Base-by-base conservation (phyloP, 2,113 vertebrate genomes). In the Nansenia antarctica region DNA sequence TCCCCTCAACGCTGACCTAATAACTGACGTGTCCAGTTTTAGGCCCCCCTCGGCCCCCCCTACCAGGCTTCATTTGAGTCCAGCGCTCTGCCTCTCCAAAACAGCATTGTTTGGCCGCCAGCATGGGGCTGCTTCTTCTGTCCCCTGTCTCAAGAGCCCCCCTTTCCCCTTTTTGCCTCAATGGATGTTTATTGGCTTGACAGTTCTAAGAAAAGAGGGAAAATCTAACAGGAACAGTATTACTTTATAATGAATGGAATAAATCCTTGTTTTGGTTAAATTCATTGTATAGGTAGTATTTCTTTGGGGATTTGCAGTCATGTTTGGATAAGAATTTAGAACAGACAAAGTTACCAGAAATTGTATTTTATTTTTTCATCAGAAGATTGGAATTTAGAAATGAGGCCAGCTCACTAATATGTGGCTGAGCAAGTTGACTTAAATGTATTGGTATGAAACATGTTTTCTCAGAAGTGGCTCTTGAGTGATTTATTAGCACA, bases 21-120 rank as follows among this genome's bases (percentile, higher is more conserved):
- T 92, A 90, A 91, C 86, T 83, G 86, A 90, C 55, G 37, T 87
- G 86, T 90, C 84, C 82, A 89, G 84, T 87, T 86, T 82, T 86
- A 72, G 29, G 55, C 86, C 81, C 12, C 8, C 26, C 69, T 53
- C 52, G 20, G 49, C 65, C 65, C 58, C 68, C 57, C 73, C 82
- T 77, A 76, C 80, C 75, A 82, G 72, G 77, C 77, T 86, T 86
- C 86, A 85, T 89, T 84, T 72, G 82, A 85, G 86, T 86, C 78
- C 80, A 63, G 78, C 53, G 62, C 74, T 83, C 34, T 18, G 69
- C 70, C 72, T 86, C 80, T 89, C 85, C 85, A 84, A 85, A 89
- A 90, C 85, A 63, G 83, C 87, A 90, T 93, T 93, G 90, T 93
- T 89, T 74, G 70, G 65, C 6, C 30, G 88, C 73, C 92, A 92